Conservation (phyloP, 1,140 invertebrate genomes). For the Pseudomyrmex dendroicus region DNA sequence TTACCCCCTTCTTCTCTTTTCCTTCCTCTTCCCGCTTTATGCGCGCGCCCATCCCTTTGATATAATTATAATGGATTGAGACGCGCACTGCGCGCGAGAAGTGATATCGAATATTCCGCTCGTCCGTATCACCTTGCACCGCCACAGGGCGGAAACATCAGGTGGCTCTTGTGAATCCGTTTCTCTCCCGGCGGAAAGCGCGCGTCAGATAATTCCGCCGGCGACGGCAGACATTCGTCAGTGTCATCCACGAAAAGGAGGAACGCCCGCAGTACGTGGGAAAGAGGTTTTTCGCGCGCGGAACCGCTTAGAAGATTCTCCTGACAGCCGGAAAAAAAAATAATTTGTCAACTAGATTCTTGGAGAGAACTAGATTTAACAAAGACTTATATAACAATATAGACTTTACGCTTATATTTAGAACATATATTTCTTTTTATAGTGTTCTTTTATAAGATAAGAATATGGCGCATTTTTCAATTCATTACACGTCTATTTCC, state of each 20-base stretch:
- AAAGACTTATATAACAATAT: neutral
- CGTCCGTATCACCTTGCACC: conserved; percentile 44
- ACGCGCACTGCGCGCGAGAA: conserved; percentile 37
- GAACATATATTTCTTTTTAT: neutral
- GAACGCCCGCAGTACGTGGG: conserved; percentile 45
- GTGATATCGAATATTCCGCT: conserved; percentile 47
- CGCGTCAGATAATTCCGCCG: conserved; percentile 67
- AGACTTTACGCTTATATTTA: neutral
- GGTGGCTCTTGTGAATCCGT: conserved; percentile 56
- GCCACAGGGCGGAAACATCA: conserved; percentile 51
- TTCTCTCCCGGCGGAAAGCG: conserved; percentile 40
- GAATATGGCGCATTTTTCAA: neutral
- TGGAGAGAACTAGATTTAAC: conserved; percentile 26
- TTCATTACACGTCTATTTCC: neutral
- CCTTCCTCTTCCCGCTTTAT: neutral
- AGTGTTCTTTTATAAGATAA: neutral
- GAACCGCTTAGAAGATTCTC: conserved; percentile 12
- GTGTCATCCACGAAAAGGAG: conserved; percentile 55
- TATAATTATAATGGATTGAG: conserved; percentile 68
- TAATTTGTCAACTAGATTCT: conserved; percentile 37
- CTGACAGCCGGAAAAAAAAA: conserved; percentile 30
- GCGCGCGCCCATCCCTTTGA: neutral
- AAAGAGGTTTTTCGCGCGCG: conserved; percentile 16
- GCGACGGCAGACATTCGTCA: conserved; percentile 65
- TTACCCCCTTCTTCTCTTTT: no score